Conservation (phyloP, 2,888 invertebrate genomes). For the Oscheius myriophilus region DNA sequence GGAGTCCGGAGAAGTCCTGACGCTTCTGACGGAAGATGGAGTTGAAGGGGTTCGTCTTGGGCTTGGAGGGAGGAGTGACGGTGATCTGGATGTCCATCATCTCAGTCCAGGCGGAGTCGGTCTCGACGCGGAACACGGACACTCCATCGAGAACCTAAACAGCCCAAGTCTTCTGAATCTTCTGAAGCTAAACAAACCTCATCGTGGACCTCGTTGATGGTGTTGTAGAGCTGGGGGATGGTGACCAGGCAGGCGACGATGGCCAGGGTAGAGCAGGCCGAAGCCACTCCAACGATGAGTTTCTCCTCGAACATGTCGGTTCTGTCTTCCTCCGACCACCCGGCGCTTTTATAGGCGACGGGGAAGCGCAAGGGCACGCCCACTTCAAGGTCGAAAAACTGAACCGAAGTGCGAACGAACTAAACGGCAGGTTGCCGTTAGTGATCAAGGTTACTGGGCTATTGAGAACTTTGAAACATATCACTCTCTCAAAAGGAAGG, state of each 20-base stretch:
- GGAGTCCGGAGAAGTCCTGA: conserved; percentile 53
- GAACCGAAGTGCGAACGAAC: conserved; percentile 14
- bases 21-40: conserved; percentile 59
- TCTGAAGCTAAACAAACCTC: conserved; percentile 29
- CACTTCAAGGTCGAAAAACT: not conserved
- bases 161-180: no score
- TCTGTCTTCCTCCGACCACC: conserved; percentile 12
- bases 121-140: conserved; percentile 58
- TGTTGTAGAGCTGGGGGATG: conserved; percentile 64
- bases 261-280: conserved; percentile 49
- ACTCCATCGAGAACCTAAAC: conserved; percentile 57
- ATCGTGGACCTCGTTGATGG: conserved; percentile 63
- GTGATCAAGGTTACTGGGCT: conserved; percentile 19
- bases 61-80: conserved; percentile 65
- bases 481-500: no score
- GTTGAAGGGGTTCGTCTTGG: conserved; percentile 54
- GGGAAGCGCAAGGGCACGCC: conserved; percentile 6
- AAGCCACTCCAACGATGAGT: conserved; percentile 52
- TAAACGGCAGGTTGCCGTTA: not conserved
- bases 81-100: conserved; percentile 61
- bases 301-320: conserved; percentile 57
- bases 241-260: conserved; percentile 59
- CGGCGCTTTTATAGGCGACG: conserved; percentile 35
- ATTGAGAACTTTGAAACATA: no score
- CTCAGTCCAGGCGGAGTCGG: conserved; percentile 60